These are phyloP conservation scores for Leucosticte australis DNA, from an alignment of 2,113 vertebrate genomes.

Conservation along the genomic window DNA sequence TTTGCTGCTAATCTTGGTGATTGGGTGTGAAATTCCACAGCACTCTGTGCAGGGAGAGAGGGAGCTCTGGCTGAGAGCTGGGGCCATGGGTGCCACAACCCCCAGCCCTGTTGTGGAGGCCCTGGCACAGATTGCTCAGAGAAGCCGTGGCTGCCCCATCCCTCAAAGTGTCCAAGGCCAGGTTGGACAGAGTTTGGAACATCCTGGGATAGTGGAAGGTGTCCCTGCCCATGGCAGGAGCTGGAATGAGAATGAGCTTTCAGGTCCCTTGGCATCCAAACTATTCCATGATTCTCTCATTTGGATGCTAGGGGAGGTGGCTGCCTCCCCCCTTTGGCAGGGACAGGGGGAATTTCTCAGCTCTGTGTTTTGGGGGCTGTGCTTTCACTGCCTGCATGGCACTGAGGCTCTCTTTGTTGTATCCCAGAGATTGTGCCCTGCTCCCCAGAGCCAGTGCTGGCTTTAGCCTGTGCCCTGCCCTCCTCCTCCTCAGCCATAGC, in stretches of 20 bases:
- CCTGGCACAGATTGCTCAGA: not conserved
- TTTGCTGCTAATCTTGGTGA: constrained; percentile 41
- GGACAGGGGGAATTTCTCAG: not conserved
- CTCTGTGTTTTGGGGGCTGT: fast-evolving
- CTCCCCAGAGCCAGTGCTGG: not conserved
- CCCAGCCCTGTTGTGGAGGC: not conserved
- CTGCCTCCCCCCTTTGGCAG: not conserved
- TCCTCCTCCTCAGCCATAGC: not conserved
- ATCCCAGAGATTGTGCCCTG: fast-evolving
- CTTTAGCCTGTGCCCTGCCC: not conserved
- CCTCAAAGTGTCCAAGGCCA: not conserved
- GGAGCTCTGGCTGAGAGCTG: not conserved
- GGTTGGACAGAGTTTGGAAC: fast-evolving
- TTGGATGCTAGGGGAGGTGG: not conserved
- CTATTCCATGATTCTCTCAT: not conserved
- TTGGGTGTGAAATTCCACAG: constrained; percentile 64
- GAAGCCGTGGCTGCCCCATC: not conserved
- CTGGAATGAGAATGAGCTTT: fast-evolving
- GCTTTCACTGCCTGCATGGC: no score
- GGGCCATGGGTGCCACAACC: not conserved
- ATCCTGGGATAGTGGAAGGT: not conserved
- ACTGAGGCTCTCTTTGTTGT: fast-evolving
- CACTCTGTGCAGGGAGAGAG: not conserved
- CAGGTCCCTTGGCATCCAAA: not conserved
- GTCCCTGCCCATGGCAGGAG: not conserved